Evolutionary conservation across 2,113 vertebrate species (phyloP).

Genomic region (Hymenochirus boettgeri): DNA sequence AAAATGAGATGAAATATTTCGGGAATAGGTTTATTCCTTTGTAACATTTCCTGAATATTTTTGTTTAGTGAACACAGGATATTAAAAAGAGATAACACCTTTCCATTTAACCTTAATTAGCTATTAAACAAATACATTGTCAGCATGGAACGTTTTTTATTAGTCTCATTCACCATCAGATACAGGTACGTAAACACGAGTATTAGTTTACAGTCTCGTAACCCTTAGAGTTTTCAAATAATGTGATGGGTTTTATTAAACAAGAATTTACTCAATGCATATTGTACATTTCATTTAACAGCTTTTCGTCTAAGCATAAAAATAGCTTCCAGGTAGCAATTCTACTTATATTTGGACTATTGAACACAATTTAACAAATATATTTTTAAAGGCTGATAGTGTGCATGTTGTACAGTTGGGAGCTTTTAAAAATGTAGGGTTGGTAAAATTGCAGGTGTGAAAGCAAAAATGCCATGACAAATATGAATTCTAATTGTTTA

Average conservation of each 20-base stretch:
- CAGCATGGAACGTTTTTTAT: slow-evolving; percentile 20
- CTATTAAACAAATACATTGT: slow-evolving; percentile 32
- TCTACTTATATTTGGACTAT: not conserved
- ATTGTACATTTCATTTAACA: slow-evolving; percentile 1
- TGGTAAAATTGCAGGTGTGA: no score
- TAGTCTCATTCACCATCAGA: slow-evolving; percentile 18
- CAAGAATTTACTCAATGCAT: slow-evolving; percentile 11
- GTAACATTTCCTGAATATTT: not conserved
- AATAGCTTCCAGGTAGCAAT: not conserved
- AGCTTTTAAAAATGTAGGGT: no score
- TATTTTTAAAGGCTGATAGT: no score
- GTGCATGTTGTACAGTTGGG: no score
- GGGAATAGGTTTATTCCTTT: not conserved
- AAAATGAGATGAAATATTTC: slow-evolving; percentile 9
- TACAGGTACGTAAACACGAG: slow-evolving; percentile 21
- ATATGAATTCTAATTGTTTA: no score
- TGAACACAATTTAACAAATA: not conserved
- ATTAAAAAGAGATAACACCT: slow-evolving; percentile 34
- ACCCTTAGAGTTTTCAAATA: slow-evolving; percentile 20
- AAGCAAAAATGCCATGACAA: no score
- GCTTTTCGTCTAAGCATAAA: not conserved
- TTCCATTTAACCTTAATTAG: slow-evolving; percentile 36
- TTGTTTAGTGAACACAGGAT: slow-evolving; percentile 19
- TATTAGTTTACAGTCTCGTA: slow-evolving; percentile 28
- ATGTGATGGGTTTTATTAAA: slow-evolving; percentile 29